Base-by-base conservation (phyloP, 2,113 vertebrate genomes). In the Dromaius novaehollandiae region DNA sequence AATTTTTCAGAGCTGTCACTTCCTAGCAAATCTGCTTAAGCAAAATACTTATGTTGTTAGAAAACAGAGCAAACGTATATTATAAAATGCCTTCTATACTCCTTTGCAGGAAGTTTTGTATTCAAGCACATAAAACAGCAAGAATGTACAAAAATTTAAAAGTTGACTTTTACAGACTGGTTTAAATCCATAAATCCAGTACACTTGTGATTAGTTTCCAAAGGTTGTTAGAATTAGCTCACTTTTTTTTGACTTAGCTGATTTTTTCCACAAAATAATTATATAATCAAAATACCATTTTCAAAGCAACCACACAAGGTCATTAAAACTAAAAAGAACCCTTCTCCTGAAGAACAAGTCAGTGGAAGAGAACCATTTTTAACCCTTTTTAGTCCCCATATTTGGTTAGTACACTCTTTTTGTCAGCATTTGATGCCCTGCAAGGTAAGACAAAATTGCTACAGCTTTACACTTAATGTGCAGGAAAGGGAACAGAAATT, bases 1-100 rank as follows among this genome's bases (percentile, higher is more conserved):
- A 98, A 97, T 98, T 98, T 98, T 98, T 98, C 98, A 98, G 97
- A 98, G 89, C 97, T 98, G 98, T 97, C 98, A 98, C 84, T 97
- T 97, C 82, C 91, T 96, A 97, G 91, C 48, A 98, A 98, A 98
- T 98, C 98, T 98, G 95, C 96, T 97, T 97, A 98, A 98, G 90
- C 94, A 98, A 98, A 98, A 98, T 96, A 97, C 92, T 96, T 96
- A 92, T 11, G 93, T 96, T 97, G 91, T 96, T 97, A 95, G 89
- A 96, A 98, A 98, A 97, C 85, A 96, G 86, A 97, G 93, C 66
- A 97, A 98, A 97, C 90, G 91, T 93, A 88, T 75, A 96, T 96
- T 92, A 95, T 48, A 96, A 96, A 97, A 97, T 87, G 58, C 73
- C 32, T 95, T 96, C 60, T 65, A 86, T 55, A 89, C 58, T 91